phyloP scores from a whole-genome alignment of 2,888 invertebrate genomes.

The Stenodera caucasica region DNA sequence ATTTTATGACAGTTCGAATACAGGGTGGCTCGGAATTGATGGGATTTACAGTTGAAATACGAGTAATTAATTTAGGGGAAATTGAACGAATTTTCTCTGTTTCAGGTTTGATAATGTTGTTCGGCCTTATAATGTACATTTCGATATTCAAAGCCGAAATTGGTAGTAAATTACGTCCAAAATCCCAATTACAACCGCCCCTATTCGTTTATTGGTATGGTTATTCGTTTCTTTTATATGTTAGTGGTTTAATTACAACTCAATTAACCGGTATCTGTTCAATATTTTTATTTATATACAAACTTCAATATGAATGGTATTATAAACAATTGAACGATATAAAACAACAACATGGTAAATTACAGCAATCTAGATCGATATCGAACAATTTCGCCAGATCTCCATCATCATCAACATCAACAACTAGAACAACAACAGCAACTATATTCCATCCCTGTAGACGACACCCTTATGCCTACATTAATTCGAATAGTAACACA shows the following conservation, averaged over 20 bases:
- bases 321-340: constrained; percentile 58
- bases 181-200: constrained; percentile 76
- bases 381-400: too few relatives aligned
- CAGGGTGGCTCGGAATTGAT: too few relatives aligned
- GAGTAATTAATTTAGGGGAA: too few relatives aligned
- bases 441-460: constrained; percentile 54
- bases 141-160: constrained; percentile 90
- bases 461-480: constrained; percentile 56
- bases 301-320: constrained; percentile 65
- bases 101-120: constrained; percentile 85
- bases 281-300: constrained; percentile 83
- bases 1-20: too few relatives aligned
- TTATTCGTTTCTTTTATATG: constrained; percentile 83
- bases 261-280: constrained; percentile 86
- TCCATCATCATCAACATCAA: constrained; percentile 30
- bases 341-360: constrained; percentile 44
- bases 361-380: constrained; percentile 29
- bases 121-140: constrained; percentile 91
- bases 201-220: constrained; percentile 86
- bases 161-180: constrained; percentile 80
- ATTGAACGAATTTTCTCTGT: too few relatives aligned
- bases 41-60: too few relatives aligned
- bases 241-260: constrained; percentile 80
- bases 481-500: constrained; percentile 52
- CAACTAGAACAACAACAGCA: constrained; percentile 46